Conservation (phyloP, 1,140 invertebrate genomes). For the Camponotus vicinus region DNA sequence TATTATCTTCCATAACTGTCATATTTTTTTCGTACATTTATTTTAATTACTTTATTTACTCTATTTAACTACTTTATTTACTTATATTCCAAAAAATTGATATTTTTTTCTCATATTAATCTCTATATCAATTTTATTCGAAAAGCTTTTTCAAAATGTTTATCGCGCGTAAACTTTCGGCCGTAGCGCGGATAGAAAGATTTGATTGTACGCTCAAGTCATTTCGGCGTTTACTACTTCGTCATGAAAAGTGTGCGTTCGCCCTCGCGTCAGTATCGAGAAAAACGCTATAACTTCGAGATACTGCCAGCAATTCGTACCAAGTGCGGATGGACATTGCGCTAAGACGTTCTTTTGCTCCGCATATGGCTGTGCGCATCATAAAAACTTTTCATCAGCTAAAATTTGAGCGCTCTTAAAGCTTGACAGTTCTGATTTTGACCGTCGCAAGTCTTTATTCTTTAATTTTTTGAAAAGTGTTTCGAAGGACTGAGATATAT, state of each 20-base stretch:
- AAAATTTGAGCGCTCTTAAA: slow-evolving; percentile 42
- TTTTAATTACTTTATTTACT: no score
- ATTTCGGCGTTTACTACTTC: slow-evolving; percentile 38
- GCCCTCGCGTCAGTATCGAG: not conserved
- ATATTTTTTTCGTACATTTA: no score
- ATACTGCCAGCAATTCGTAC: slow-evolving; percentile 44
- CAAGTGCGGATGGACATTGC: slow-evolving; percentile 27
- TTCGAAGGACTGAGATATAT: slow-evolving; percentile 8
- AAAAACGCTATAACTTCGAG: slow-evolving; percentile 16
- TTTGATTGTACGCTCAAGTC: slow-evolving; percentile 32
- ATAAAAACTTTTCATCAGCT: slow-evolving; percentile 58
- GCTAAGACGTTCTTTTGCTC: slow-evolving; percentile 4
- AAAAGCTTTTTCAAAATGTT: not conserved
- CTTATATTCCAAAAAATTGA: no score
- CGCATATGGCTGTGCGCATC: slow-evolving; percentile 23
- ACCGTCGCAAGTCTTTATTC: not conserved
- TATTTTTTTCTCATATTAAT: not conserved
- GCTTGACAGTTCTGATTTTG: not conserved
- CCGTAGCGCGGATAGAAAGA: not conserved
- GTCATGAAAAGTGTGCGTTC: not conserved
- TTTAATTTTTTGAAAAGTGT: slow-evolving; percentile 2
- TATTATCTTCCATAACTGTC: not conserved
- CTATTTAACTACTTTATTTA: no score
- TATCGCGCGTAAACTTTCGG: not conserved
- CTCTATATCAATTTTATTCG: slow-evolving; percentile 8